Base-by-base conservation (phyloP, 2,113 vertebrate species). In the Pao palembangensis region DNA sequence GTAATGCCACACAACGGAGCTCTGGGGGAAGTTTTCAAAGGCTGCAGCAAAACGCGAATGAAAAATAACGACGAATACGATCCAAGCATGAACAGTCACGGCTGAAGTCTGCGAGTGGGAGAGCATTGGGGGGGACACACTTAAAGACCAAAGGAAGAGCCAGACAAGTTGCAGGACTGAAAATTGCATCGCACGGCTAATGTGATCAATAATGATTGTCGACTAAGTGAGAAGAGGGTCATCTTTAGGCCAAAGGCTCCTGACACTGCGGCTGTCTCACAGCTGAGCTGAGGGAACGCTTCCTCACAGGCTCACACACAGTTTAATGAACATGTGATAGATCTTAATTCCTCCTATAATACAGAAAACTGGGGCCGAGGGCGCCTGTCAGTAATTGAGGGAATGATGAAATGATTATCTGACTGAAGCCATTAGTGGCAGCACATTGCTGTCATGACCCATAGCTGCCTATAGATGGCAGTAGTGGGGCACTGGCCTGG, bases 321-420 rank as follows among this genome's bases (percentile, higher is more conserved):
- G 67, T 56, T 53, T 58, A 64, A 75, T 31, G 43, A 17, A 44
- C 55, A 51, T 48, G 20, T 75, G 75, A 80, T 73, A 63, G 66
- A 67, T 69, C 59, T 61, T 71, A 75, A 83, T 80, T 77, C 47
- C 62, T 69, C 48, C 50, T 51, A 49, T 64, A 71, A 64, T 16
- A 23, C 63, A 43, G 66, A 52, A 46, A 81, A 77, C 55, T 6
- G 31, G 59, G 59, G 67, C 70, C 76, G 55, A 53, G 31, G 57
- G 73, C 28, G 23, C 50, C 61, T 55, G 73, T 81, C 79, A 79
- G 69, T 83, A 77, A 73, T 60, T 63, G 61, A 69, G 66, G 48
- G 63, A 77, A 79, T 78, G 72, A 78, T 78, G 80, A 68, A 78
- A 76, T 79, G 68, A 78, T 83, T 81, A 76, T 71, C 28, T 11